Evolutionary conservation across 2,888 invertebrate genomes (phyloP).

Genomic region (Elmis aenea): DNA sequence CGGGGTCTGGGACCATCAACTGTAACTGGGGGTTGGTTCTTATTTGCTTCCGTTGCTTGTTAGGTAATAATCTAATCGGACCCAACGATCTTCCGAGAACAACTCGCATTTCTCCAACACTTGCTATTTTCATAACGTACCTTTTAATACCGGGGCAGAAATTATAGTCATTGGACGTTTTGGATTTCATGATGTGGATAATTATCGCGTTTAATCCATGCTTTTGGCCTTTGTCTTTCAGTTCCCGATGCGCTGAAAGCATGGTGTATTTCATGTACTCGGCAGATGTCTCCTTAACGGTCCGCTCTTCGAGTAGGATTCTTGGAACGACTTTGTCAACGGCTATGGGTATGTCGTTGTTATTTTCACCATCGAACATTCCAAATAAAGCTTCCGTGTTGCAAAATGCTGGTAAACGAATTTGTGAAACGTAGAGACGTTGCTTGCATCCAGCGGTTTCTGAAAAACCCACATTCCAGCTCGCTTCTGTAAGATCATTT

Average conservation of each 20-base stretch:
- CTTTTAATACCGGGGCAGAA: conserved; percentile 58
- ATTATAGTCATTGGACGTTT: conserved; percentile 53
- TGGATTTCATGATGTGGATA: conserved; percentile 65
- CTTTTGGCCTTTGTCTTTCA: conserved; percentile 68
- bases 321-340: conserved; percentile 73
- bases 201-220: conserved; percentile 69
- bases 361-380: conserved; percentile 75
- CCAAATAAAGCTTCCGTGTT: conserved; percentile 78
- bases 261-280: conserved; percentile 84
- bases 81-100: conserved; percentile 66
- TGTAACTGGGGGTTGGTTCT: conserved; percentile 64
- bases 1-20: conserved; percentile 69
- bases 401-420: conserved; percentile 72
- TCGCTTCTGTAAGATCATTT: conserved; percentile 58
- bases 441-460: conserved; percentile 74
- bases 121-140: conserved; percentile 67
- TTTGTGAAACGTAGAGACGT: conserved; percentile 71
- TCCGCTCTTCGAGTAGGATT: conserved; percentile 73
- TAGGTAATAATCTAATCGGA: conserved; percentile 59
- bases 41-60: conserved; percentile 57
- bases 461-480: conserved; percentile 80
- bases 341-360: conserved; percentile 62
- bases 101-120: conserved; percentile 70
- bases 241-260: conserved; percentile 71
- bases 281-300: conserved; percentile 71